A percentile compares a stretch with the other conserved stretches of the same genome.
phyloP scores from a whole-genome alignment of 37 sponge, comb jelly and placozoan species.

The Ianthella basta region DNA sequence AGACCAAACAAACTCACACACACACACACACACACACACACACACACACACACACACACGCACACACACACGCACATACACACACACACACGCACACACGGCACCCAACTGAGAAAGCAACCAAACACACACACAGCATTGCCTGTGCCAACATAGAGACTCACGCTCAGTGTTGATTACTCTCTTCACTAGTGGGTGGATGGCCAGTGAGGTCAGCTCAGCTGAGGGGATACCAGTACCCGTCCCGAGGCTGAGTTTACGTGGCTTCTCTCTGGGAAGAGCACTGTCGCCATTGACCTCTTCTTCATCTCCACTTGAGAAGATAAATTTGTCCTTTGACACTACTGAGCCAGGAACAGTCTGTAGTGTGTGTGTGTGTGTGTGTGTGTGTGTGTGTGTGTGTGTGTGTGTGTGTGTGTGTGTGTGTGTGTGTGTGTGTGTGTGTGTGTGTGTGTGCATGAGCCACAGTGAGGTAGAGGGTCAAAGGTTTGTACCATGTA shows the following conservation, averaged over 20 bases:
- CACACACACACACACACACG: conserved; percentile 18
- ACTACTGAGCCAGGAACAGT: too few relatives aligned
- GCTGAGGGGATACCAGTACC: background rate
- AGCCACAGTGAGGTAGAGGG: too few relatives aligned
- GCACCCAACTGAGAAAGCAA: background rate
- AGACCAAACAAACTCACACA: conserved; percentile 18
- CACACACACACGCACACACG: background rate
- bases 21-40: conserved; percentile 25
- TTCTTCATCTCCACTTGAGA: background rate
- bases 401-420: too few relatives aligned
- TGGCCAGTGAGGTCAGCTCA: background rate
- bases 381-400: too few relatives aligned
- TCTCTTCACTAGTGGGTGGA: conserved; percentile 5
- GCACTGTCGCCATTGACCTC: background rate
- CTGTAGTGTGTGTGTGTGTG: too few relatives aligned
- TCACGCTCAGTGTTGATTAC: conserved; percentile 3
- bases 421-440: too few relatives aligned
- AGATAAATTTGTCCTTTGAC: too few relatives aligned
- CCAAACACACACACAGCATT: background rate
- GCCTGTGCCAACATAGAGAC: background rate
- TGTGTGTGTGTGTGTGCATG: too few relatives aligned
- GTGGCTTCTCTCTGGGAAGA: background rate
- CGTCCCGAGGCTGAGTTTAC: conserved; percentile 24
- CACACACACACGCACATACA: conserved; percentile 1
- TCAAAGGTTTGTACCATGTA: too few relatives aligned